These are phyloP conservation scores for Nephotettix cincticeps DNA, from an alignment of 1,140 invertebrate species.

Conservation along the genomic window DNA sequence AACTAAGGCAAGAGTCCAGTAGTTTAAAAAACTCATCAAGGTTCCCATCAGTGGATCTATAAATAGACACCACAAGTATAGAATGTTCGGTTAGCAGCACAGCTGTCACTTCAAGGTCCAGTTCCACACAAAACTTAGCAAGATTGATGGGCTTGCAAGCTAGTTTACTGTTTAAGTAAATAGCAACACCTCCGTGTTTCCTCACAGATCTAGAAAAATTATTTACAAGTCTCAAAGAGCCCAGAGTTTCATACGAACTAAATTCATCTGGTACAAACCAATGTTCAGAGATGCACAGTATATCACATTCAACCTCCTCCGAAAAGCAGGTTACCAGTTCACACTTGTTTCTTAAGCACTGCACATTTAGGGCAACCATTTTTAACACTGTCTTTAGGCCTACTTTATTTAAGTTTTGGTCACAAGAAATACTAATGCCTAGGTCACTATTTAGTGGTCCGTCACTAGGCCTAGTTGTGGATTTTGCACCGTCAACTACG, in stretches of 20 bases:
- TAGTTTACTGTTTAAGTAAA: background rate
- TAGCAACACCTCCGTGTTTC: background rate
- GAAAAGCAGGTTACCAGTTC: background rate
- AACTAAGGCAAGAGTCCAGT: background rate
- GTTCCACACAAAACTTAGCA: background rate
- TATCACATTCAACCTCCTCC: background rate
- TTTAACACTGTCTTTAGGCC: no score
- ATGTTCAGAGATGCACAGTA: background rate
- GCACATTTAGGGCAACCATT: background rate
- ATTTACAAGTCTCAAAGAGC: background rate
- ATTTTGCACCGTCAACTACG: background rate
- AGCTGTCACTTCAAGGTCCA: background rate
- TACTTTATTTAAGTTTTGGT: no score
- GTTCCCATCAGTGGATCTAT: background rate
- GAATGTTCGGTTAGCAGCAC: background rate
- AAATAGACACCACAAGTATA: background rate
- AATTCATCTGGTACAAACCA: background rate
- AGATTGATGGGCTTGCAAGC: background rate
- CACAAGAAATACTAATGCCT: background rate
- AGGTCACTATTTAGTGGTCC: background rate
- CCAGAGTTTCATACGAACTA: background rate
- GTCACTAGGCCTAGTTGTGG: background rate
- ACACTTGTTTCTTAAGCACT: background rate
- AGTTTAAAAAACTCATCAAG: background rate
- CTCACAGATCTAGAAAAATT: background rate